phyloP scores from a whole-genome alignment of 2,797 vertebrate genomes.

The Atherinosoma microstoma region DNA sequence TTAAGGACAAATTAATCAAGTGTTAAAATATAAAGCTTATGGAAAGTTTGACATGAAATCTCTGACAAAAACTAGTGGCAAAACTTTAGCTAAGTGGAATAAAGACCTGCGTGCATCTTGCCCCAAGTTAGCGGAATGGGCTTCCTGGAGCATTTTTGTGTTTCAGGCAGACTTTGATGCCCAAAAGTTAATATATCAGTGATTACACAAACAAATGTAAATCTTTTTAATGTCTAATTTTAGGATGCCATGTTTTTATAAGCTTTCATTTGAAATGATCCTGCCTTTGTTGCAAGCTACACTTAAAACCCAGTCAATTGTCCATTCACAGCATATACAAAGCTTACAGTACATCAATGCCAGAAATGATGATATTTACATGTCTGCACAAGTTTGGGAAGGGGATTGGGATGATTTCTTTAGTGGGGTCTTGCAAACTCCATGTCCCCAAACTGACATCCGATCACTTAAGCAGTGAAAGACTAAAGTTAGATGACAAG shows the following conservation, averaged over 20 bases:
- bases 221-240: constrained; percentile 53
- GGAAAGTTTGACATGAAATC: constrained; percentile 58
- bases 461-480: constrained; percentile 76
- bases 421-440: constrained; percentile 61
- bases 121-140: constrained; percentile 49
- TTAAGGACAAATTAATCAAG: constrained; percentile 60
- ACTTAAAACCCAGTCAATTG: constrained; percentile 54
- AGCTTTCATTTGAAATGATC: constrained; percentile 56
- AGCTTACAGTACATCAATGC: constrained; percentile 81
- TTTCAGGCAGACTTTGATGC: constrained; percentile 50
- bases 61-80: constrained; percentile 64
- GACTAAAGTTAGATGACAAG: constrained; percentile 75
- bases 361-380: constrained; percentile 84
- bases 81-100: constrained; percentile 73
- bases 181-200: constrained; percentile 62
- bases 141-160: constrained; percentile 50
- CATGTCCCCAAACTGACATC: constrained; percentile 69
- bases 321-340: constrained; percentile 81
- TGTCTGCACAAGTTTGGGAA: constrained; percentile 65
- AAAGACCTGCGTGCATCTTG: constrained; percentile 58
- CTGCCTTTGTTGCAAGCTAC: constrained; percentile 51
- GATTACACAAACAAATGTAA: constrained; percentile 56
- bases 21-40: constrained; percentile 64
- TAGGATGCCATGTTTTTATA: constrained; percentile 48
- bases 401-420: constrained; percentile 51